phyloP scores from a whole-genome alignment of 2,888 invertebrate species.

The Lithophane ornitopus region DNA sequence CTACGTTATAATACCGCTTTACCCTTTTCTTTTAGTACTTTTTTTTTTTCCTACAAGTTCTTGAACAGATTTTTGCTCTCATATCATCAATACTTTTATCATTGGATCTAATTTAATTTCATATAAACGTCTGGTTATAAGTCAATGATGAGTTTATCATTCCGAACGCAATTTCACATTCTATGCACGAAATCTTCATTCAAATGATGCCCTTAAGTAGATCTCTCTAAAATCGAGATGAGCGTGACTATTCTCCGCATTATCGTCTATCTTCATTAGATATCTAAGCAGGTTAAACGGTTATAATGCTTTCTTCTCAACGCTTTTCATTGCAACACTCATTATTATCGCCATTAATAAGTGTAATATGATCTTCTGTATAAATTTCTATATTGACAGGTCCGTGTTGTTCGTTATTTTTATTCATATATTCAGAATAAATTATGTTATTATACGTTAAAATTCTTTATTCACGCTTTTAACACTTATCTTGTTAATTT shows the following conservation, averaged over 20 bases:
- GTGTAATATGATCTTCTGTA: slow-evolving; percentile 24
- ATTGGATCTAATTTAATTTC: background rate
- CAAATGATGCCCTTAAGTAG: slow-evolving; percentile 33
- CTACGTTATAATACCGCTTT: background rate
- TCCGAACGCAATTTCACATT: background rate
- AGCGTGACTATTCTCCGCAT: slow-evolving; percentile 42
- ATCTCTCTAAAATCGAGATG: slow-evolving; percentile 13
- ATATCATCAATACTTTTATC: background rate
- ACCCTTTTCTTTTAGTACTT: background rate
- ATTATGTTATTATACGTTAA: slow-evolving; percentile 29
- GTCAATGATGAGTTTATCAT: slow-evolving; percentile 5
- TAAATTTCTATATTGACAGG: slow-evolving; percentile 14
- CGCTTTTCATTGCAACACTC: slow-evolving; percentile 25
- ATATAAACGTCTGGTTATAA: background rate
- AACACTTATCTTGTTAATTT: slow-evolving; percentile 7
- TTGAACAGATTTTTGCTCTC: background rate
- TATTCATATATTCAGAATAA: slow-evolving; percentile 38
- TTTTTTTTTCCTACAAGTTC: background rate
- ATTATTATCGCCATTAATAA: slow-evolving; percentile 14
- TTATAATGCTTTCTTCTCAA: slow-evolving; percentile 27
- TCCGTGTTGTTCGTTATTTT: slow-evolving; percentile 19
- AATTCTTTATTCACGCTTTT: slow-evolving; percentile 10
- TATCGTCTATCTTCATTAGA: slow-evolving; percentile 48
- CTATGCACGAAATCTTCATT: slow-evolving; percentile 29
- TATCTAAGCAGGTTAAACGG: slow-evolving; percentile 43